A percentile compares a stretch with the other conserved stretches of the same genome.
Evolutionary conservation across 1,140 invertebrate genomes (phyloP).

Genomic region (Drosophila aff.): DNA sequence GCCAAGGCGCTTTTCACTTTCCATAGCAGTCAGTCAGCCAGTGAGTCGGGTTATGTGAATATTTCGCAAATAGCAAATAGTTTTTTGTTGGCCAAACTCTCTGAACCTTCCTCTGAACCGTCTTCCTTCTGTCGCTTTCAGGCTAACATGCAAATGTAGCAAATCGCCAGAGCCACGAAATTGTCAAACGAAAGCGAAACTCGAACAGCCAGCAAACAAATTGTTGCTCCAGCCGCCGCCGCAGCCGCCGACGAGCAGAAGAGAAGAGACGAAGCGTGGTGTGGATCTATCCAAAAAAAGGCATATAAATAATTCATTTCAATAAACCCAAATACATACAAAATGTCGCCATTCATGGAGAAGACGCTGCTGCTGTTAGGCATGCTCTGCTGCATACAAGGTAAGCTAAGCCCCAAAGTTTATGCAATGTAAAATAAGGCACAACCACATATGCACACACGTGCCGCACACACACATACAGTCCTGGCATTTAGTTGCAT

Average conservation of each 20-base stretch:
- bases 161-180: slow-evolving; percentile 1
- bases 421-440: slow-evolving; percentile 42
- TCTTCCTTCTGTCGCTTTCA: slow-evolving; percentile 14
- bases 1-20: slow-evolving; percentile 56
- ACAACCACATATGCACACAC: slow-evolving; percentile 1
- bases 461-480: background rate
- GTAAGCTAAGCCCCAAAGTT: slow-evolving; percentile 65
- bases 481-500: slow-evolving; percentile 14
- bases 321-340: slow-evolving; percentile 35
- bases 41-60: slow-evolving; percentile 14
- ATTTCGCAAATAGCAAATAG: slow-evolving; percentile 22
- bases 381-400: slow-evolving; percentile 80
- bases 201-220: slow-evolving; percentile 30
- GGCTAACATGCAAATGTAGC: slow-evolving; percentile 49
- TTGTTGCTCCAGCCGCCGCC: slow-evolving; percentile 41
- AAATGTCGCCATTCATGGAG: slow-evolving; percentile 79
- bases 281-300: slow-evolving; percentile 6
- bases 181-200: slow-evolving; percentile 33
- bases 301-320: slow-evolving; percentile 29
- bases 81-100: slow-evolving; percentile 4
- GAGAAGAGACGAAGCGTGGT: slow-evolving; percentile 10
- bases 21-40: slow-evolving; percentile 10
- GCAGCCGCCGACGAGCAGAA: slow-evolving; percentile 9
- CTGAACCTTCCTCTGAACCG: background rate
- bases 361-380: slow-evolving; percentile 74